phyloP scores from a whole-genome alignment of 2,888 invertebrate genomes.

The Tetragonula carbonaria region DNA sequence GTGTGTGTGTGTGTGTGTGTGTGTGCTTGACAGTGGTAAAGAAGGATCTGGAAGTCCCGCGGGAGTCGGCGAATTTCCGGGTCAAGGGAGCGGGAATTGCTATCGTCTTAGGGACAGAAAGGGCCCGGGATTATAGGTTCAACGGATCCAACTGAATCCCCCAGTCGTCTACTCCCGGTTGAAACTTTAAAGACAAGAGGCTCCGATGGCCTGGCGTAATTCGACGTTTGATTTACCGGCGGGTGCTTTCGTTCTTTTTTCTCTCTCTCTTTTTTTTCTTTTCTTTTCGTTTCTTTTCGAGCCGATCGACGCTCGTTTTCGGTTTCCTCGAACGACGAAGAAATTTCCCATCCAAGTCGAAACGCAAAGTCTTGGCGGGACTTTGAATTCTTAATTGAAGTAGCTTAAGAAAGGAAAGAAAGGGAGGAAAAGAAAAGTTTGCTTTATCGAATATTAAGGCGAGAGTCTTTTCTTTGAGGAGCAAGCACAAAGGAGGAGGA shows the following conservation, averaged over 20 bases:
- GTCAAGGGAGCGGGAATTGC: slow-evolving; percentile 71
- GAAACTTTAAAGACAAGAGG: slow-evolving; percentile 61
- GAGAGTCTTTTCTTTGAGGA: background rate
- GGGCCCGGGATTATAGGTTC: slow-evolving; percentile 69
- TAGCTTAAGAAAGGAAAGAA: background rate
- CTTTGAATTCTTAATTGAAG: slow-evolving; percentile 4
- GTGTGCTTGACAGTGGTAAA: slow-evolving; percentile 25
- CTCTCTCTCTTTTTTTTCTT: background rate
- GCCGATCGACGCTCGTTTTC: background rate
- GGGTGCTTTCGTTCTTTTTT: background rate
- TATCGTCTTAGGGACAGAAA: slow-evolving; percentile 71
- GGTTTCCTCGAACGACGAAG: background rate
- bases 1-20: background rate
- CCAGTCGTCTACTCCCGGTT: slow-evolving; percentile 57
- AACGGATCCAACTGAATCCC: slow-evolving; percentile 63
- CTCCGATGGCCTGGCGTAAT: slow-evolving; percentile 52
- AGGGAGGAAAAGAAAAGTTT: background rate
- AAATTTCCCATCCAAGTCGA: background rate
- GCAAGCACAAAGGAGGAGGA: background rate
- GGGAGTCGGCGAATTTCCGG: slow-evolving; percentile 68
- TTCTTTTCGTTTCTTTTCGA: too few relatives aligned
- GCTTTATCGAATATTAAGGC: background rate
- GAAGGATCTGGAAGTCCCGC: slow-evolving; percentile 61
- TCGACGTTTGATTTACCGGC: slow-evolving; percentile 47
- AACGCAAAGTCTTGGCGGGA: background rate